Conservation (phyloP, 1,140 invertebrate species). For the Archegozetes longisetosus region DNA sequence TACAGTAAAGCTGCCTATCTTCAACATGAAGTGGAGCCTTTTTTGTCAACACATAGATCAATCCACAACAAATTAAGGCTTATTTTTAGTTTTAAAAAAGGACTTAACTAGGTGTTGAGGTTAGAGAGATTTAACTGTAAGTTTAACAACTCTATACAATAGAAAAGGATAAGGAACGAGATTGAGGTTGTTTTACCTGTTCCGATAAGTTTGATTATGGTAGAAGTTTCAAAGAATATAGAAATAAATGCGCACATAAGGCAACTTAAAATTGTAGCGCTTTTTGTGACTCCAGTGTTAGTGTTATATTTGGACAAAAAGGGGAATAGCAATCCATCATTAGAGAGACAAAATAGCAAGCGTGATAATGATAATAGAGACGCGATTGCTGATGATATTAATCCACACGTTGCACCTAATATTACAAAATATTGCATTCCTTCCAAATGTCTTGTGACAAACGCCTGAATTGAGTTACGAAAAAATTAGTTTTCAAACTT, state of each 20-base stretch:
- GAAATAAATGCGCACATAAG: constrained; percentile 6
- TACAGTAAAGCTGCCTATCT: too few species aligned
- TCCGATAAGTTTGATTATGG: constrained; percentile 17
- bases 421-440: background rate
- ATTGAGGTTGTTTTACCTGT: constrained; percentile 14
- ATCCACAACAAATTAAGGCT: too few species aligned
- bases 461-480: background rate
- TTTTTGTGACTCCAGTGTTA: constrained; percentile 1
- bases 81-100: too few species aligned
- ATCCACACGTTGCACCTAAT: background rate
- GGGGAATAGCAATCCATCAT: constrained; percentile 30
- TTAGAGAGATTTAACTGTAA: too few species aligned
- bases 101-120: too few species aligned
- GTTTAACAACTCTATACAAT: too few species aligned
- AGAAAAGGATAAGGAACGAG: too few species aligned
- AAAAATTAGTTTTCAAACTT: background rate
- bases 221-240: constrained; percentile 14
- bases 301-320: constrained; percentile 8
- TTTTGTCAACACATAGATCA: too few species aligned
- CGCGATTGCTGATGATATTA: background rate
- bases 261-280: constrained; percentile 1
- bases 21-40: too few species aligned
- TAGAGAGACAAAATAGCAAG: constrained; percentile 25
- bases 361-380: background rate
- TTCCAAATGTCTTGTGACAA: background rate